Conservation (phyloP, 2,113 vertebrate genomes). For the Hydrochoerus hydrochaeris region DNA sequence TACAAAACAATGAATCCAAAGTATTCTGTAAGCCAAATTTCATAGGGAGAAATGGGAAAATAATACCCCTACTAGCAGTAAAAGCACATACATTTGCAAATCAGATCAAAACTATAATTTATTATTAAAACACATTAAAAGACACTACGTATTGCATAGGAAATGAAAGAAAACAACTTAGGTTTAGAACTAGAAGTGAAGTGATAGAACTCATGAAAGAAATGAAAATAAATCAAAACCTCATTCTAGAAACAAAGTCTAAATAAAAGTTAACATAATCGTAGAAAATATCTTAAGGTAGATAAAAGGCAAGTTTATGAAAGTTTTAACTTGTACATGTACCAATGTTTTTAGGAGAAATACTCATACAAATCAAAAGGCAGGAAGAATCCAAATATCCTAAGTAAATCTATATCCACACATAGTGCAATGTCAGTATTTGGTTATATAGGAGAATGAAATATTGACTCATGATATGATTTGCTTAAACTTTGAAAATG, state of each 20-base stretch:
- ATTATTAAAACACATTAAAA: background rate
- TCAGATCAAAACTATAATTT: background rate
- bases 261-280: background rate
- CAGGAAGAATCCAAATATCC: background rate
- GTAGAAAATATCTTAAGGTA: background rate
- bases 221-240: background rate
- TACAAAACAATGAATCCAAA: background rate
- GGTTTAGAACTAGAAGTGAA: background rate
- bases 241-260: background rate
- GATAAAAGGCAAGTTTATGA: background rate
- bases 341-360: background rate
- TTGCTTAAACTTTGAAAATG: background rate
- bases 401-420: background rate
- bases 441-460: background rate
- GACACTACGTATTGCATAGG: background rate
- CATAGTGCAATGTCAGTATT: background rate
- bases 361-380: background rate
- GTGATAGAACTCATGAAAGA: background rate
- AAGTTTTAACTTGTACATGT: background rate
- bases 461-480: background rate
- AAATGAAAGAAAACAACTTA: background rate
- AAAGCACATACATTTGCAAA: background rate
- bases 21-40: background rate
- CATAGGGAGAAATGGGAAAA: background rate
- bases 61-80: background rate